A percentile compares a stretch with the other conserved stretches of the same genome.
Evolutionary conservation across 2,113 vertebrate species (phyloP).

Genomic region (Symphodus melops): DNA sequence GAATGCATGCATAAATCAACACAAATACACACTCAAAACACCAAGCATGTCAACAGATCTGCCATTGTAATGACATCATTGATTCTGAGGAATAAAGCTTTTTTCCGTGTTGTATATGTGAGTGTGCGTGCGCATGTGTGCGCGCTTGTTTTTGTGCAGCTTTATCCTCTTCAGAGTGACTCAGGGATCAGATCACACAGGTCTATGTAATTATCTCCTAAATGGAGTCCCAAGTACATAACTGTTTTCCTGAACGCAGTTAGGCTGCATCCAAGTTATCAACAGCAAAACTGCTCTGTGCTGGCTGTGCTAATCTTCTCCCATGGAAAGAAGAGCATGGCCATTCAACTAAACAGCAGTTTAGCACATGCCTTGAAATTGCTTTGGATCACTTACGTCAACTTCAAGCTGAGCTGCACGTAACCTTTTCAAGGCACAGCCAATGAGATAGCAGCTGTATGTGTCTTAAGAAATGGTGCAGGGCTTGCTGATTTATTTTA

Average conservation of each 20-base stretch:
- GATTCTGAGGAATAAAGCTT: slow-evolving; percentile 18
- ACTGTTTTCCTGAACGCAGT: slow-evolving; percentile 21
- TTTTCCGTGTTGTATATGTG: slow-evolving; percentile 12
- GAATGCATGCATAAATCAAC: slow-evolving; percentile 2
- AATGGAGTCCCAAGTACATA: slow-evolving; percentile 49
- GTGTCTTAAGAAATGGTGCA: background rate
- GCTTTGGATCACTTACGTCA: background rate
- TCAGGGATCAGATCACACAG: slow-evolving; percentile 38
- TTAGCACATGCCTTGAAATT: background rate
- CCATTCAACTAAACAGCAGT: background rate
- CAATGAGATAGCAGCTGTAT: background rate
- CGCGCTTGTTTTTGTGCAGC: slow-evolving; percentile 18
- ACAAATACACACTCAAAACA: background rate
- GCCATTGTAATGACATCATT: slow-evolving; percentile 31
- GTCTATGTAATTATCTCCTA: slow-evolving; percentile 61
- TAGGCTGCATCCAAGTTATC: background rate
- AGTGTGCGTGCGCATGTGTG: slow-evolving; percentile 1
- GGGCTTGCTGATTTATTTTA: background rate
- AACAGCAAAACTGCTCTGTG: background rate
- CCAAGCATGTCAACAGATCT: slow-evolving; percentile 30
- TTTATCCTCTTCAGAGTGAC: slow-evolving; percentile 38
- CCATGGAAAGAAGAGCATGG: background rate
- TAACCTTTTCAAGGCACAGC: background rate
- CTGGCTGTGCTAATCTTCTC: background rate
- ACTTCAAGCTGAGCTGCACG: background rate